phyloP scores from a whole-genome alignment of 2,797 vertebrate species.

The Syndactyla subalaris region DNA sequence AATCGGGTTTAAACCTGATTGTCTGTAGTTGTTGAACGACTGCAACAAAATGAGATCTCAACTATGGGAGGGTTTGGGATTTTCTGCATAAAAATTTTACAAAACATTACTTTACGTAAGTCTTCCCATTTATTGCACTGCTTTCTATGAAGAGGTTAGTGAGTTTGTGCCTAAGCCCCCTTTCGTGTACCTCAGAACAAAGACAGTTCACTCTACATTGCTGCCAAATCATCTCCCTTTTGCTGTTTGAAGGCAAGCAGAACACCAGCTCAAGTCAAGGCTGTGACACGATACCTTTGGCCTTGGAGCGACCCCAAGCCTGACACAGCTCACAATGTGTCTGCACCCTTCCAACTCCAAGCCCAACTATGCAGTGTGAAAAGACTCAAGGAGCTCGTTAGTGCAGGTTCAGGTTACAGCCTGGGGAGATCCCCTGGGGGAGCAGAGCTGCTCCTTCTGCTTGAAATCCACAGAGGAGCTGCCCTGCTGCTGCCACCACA shows the following conservation, averaged over 20 bases:
- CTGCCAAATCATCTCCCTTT: neutral
- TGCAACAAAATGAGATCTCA: neutral
- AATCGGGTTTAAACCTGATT: neutral
- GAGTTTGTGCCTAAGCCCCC: neutral
- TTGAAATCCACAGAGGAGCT: fast-evolving
- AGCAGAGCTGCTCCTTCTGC: neutral
- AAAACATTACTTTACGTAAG: neutral
- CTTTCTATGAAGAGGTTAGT: neutral
- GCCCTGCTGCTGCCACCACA: neutral
- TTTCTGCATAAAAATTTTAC: neutral
- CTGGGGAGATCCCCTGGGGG: neutral
- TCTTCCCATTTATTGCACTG: neutral
- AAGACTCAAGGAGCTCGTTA: constrained; percentile 45
- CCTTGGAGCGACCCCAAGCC: neutral
- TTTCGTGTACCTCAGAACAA: neutral
- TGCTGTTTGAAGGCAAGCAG: neutral
- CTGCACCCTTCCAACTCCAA: neutral
- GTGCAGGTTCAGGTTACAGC: constrained; percentile 34
- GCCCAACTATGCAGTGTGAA: neutral
- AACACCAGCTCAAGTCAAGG: neutral
- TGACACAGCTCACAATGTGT: neutral
- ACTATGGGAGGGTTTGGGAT: neutral
- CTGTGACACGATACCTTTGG: neutral
- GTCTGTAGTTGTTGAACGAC: neutral
- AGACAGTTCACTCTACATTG: neutral